phyloP scores from a whole-genome alignment of 2,797 vertebrate species.

The Erethizon dorsatum region DNA sequence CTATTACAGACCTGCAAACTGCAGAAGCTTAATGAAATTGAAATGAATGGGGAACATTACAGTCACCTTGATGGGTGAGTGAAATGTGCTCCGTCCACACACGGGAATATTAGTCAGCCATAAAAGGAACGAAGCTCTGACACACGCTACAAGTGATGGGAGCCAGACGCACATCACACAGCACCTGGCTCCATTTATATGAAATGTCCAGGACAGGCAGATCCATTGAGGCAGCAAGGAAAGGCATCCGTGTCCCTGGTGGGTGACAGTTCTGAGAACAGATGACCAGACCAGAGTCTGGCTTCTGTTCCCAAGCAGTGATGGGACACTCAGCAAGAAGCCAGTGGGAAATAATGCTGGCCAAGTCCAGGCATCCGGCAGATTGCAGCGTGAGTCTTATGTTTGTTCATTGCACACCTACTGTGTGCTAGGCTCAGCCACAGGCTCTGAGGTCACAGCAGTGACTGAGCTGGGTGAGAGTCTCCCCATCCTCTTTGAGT shows the following conservation, averaged over 20 bases:
- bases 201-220: not conserved
- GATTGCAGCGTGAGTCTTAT: rapidly evolving
- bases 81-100: not conserved
- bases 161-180: rapidly evolving
- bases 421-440: not conserved
- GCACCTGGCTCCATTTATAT: rapidly evolving
- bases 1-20: not conserved
- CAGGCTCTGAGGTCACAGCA: not conserved
- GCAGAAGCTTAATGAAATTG: no score
- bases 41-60: not conserved
- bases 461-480: not conserved
- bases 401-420: not conserved
- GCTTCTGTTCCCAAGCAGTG: rapidly evolving
- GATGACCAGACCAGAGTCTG: rapidly evolving
- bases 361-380: rapidly evolving
- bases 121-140: not conserved
- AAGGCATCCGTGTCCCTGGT: rapidly evolving
- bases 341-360: not conserved
- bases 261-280: not conserved
- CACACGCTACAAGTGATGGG: rapidly evolving
- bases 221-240: not conserved
- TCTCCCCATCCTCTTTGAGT: rapidly evolving
- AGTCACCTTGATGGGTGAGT: no score
- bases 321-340: rapidly evolving
- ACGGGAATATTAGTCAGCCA: rapidly evolving